A percentile compares a stretch with the other conserved stretches of the same genome.
These are phyloP conservation scores for Paramisgurnus dabryanus DNA, from an alignment of 2,113 vertebrate species.

Conservation along the genomic window DNA sequence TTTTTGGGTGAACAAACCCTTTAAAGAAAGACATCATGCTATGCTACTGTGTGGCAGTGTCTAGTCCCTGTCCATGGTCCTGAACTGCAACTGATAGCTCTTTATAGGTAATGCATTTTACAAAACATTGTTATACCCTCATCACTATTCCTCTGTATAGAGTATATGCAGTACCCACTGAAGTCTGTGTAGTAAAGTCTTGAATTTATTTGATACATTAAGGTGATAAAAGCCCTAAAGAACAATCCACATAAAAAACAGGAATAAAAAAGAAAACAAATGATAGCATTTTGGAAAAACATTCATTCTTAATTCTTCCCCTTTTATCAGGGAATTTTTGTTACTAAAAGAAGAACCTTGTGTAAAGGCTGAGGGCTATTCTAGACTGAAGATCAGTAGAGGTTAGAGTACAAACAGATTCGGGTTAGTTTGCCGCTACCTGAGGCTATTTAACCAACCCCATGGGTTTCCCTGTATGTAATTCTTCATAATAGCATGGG, in stretches of 20 bases:
- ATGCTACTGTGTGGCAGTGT: conserved; percentile 18
- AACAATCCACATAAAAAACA: background rate
- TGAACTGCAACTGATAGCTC: conserved; percentile 52
- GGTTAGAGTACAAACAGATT: conserved; percentile 54
- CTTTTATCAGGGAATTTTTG: background rate
- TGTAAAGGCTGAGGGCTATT: conserved; percentile 13
- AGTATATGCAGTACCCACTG: too few species aligned
- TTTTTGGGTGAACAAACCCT: too few species aligned
- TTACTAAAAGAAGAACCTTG: conserved; percentile 8
- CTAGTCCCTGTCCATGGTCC: conserved; percentile 70
- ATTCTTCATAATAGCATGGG: background rate
- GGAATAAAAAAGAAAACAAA: background rate
- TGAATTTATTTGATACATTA: background rate
- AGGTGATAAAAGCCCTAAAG: background rate
- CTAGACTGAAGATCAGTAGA: conserved; percentile 14
- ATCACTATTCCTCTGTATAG: background rate
- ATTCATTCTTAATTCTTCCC: background rate
- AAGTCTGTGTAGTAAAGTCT: background rate
- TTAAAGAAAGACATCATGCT: background rate
- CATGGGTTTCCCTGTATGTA: background rate
- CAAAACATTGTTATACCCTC: background rate
- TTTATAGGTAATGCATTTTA: background rate
- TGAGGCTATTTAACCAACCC: conserved; percentile 61
- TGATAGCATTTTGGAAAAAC: background rate
- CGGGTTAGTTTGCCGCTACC: conserved; percentile 60